Evolutionary conservation across 2,797 vertebrate genomes (phyloP), one percentile per base, ranked within the genome.

Genomic region (Threskiornis aethiopicus): DNA sequence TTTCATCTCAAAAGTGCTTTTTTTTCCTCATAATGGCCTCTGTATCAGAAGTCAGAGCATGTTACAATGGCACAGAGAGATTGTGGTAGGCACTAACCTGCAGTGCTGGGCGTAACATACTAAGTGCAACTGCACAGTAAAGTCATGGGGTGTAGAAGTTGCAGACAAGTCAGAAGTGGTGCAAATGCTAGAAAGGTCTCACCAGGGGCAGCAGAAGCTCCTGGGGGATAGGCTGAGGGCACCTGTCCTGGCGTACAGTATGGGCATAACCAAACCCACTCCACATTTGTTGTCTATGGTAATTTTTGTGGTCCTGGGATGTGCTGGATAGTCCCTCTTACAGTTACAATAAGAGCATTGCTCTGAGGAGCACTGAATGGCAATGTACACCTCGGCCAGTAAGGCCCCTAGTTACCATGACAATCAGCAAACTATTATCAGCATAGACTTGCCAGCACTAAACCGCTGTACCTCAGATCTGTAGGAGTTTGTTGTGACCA

Each of bases 111-210:
- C 44, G 29, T 18, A 62, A 26, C 17, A 8, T 47, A 25, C 16
- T 4, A 35, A 64, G 22, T 22, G 20, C 44, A 82, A 26, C 14
- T 57, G 46, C 37, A 41, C 49, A 67, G 52, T 22, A 44, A 78
- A 81, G 8, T 41, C n/a, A 19, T 0, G 0, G 10, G 4, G 7
- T 35, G 3, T 19, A 46, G 46, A 79, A 62, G 28, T 10, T 87
- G n/a, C 62, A 52, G 35, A 29, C 16, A 67, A 84, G 49, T 18
- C 65, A 51, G 21, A 46, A 71, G 44, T 16, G 54, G 10, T 57
- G 26, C 54, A 85, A 78, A 44, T 49, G 9, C 6, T n/a, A 13
- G 24, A 67, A 78, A 47, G 13, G 4, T 78, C 79, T 75, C 47
- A 61, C 20, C 29, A 61, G 11, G 24, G 12, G 5, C 39, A 67